Base-by-base conservation (phyloP, 1,140 invertebrate genomes). In the Drosophila chauvacae region DNA sequence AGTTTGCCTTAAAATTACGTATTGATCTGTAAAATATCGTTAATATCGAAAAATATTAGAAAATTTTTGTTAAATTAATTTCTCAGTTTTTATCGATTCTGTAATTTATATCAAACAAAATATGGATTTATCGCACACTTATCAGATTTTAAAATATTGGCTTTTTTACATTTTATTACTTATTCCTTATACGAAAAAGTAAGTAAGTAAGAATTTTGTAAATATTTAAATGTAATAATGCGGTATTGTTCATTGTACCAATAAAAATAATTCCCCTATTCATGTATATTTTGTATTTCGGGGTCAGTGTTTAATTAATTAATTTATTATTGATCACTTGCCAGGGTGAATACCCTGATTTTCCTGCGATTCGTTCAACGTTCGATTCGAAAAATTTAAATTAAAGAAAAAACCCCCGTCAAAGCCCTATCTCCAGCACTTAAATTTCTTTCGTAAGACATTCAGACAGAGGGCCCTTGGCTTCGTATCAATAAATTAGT, bases 401-500 rank as follows among this genome's bases (percentile, higher is more conserved):
- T n/a, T 23, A 26, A 61, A 23, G 14, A 33, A 64, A 57, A 64
- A 64, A 28, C 20, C 62, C 62, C 62, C 13, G 9, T 16, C 4
- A 4, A 13, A 18, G 35, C n/a, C n/a, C 37, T 64, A 64, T 64
- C 35, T 14, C 30, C 10, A 14, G 30, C 30, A 35, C 59, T 35
- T 42, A 13, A 55, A 55, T 55, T 55, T 30, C 37, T 42, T 60
- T 35, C 37, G 41, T 33, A 28, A 30, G 53, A n/a, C 72, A 47
- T 14, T n/a, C 23, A 23, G 30, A 18, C 39, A 10, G 7, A 16
- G 28, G 20, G 16, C 62, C 62, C 57, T 61, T 64, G 39, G 26
- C 16, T 61, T 18, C 57, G n/a, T 26, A 64, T 64, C 62, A 61
- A 61, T 64, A 61, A 64, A 64, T 61, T 64, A 61, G 44, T 20